Base-by-base conservation (phyloP, 92 coral and sea anemone genomes). In the Umimayanthus chanpuru region DNA sequence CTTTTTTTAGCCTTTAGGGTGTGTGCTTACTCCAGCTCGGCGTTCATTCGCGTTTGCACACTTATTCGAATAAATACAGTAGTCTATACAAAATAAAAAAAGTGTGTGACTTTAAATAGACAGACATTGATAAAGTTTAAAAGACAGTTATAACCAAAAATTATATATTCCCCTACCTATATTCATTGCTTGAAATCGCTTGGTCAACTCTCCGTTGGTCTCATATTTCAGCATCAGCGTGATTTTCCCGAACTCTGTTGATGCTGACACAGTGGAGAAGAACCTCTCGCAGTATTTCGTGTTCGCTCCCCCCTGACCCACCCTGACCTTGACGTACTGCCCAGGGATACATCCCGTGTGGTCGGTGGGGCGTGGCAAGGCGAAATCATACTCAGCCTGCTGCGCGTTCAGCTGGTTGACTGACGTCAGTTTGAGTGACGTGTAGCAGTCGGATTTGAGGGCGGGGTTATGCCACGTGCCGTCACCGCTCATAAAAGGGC, bases 311-410 rank as follows among this genome's bases (percentile, higher is more conserved):
- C 39, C 85, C 85, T n/a, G 71, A 29, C 88, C 82, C 21, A 89
- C 85, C 47, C 90, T 82, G 73, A 92, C 87, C 83, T 85, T 88
- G 74, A 92, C 85, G 77, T 89, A 92, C 90, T 92, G 94, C 21
- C 92, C 94, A 21, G 94, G 88, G 18, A 81, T 76, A 80, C 94
- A 92, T 4, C 94, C 94, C 25, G 91, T 82, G 84, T 76, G 68
- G 68, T 92, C 91, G 15, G 91, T 82, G 50, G 93, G 47, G 47
- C 81, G 87, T 9, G 94, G 93, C 28, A 92, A 73, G 28, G 94
- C 85, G 61, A 92, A 92, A 61, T 89, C 91, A 55, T 92, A 92
- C 53, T 92, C 93, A 23, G 93, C 90, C 43, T 78, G 83, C 89
- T 77, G 86, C 47, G 56, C 91, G 56, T 77, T 70, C 55, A 92